Conservation (phyloP, 2,797 vertebrate genomes). For the Florisuga fusca region DNA sequence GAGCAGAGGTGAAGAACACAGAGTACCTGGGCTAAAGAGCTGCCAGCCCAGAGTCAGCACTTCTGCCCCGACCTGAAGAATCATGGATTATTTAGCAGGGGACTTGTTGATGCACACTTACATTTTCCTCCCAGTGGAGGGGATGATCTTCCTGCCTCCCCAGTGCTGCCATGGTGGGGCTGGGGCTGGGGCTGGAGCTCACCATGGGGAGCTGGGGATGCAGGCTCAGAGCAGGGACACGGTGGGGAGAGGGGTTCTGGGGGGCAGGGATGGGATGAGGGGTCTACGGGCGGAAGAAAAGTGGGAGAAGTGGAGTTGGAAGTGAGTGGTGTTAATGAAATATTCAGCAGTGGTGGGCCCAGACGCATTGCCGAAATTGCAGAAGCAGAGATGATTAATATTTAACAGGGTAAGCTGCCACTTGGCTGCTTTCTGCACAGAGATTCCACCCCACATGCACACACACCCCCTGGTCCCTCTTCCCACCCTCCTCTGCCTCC, state of each 20-base stretch:
- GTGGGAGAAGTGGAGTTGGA: slow-evolving; percentile 72
- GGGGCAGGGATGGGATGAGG: not conserved
- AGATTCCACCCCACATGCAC: slow-evolving; percentile 62
- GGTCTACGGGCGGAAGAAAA: slow-evolving; percentile 33
- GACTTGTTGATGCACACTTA: slow-evolving; percentile 63
- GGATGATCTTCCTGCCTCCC: slow-evolving; percentile 27
- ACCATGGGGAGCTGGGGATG: rapidly evolving
- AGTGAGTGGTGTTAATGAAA: slow-evolving; percentile 79
- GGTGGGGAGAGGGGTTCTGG: not conserved
- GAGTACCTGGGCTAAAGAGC: slow-evolving; percentile 5
- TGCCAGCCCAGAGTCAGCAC: slow-evolving; percentile 57
- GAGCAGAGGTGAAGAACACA: not conserved
- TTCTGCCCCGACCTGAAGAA: slow-evolving; percentile 46
- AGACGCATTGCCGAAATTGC: slow-evolving; percentile 79
- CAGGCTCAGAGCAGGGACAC: not conserved
- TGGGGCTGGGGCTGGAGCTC: not conserved
- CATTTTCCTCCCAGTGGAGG: not conserved
- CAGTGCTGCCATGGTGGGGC: not conserved
- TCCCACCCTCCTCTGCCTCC: not conserved
- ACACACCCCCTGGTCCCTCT: not conserved
- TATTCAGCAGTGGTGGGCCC: slow-evolving; percentile 81
- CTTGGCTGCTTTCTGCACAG: slow-evolving; percentile 75
- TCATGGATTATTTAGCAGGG: slow-evolving; percentile 56
- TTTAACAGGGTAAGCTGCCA: slow-evolving; percentile 80
- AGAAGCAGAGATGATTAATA: slow-evolving; percentile 80